Evolutionary conservation across 1,140 invertebrate genomes (phyloP).

Genomic region (Leptopilina boulardi): DNA sequence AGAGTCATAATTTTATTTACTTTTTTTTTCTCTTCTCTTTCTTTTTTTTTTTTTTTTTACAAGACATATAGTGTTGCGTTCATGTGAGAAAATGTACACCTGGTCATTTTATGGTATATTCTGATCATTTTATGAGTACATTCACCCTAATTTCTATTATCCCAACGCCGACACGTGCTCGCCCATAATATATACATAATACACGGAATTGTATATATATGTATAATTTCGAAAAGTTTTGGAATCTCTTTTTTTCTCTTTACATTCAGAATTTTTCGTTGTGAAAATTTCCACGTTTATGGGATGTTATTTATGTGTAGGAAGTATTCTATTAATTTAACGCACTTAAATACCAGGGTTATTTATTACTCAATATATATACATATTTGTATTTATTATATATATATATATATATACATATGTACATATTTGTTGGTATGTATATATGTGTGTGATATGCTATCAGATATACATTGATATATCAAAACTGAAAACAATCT

Average conservation of each 20-base stretch:
- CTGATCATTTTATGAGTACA: slow-evolving; percentile 2
- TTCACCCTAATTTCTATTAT: slow-evolving; percentile 12
- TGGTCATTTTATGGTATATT: slow-evolving; percentile 23
- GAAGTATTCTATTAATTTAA: slow-evolving; percentile 2
- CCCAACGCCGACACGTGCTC: neutral
- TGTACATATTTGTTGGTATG: too few relatives aligned
- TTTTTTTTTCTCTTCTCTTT: too few relatives aligned
- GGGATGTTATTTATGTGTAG: slow-evolving; percentile 1
- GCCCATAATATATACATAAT: neutral
- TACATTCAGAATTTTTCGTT: neutral
- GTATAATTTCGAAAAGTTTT: neutral
- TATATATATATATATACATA: too few relatives aligned
- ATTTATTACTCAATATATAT: neutral
- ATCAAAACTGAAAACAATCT: neutral
- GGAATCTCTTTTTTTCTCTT: neutral
- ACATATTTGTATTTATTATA: too few relatives aligned
- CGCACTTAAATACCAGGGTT: neutral
- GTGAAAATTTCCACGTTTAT: neutral
- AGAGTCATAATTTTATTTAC: slow-evolving; percentile 2
- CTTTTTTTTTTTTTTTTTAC: neutral
- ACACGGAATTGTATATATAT: neutral
- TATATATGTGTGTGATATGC: neutral
- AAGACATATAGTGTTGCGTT: neutral
- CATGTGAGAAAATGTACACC: slow-evolving; percentile 19
- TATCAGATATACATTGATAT: neutral